Evolutionary conservation across 2,797 vertebrate species (phyloP), one percentile per base, ranked within the genome.

Genomic region (Gymnopithys bicolor): DNA sequence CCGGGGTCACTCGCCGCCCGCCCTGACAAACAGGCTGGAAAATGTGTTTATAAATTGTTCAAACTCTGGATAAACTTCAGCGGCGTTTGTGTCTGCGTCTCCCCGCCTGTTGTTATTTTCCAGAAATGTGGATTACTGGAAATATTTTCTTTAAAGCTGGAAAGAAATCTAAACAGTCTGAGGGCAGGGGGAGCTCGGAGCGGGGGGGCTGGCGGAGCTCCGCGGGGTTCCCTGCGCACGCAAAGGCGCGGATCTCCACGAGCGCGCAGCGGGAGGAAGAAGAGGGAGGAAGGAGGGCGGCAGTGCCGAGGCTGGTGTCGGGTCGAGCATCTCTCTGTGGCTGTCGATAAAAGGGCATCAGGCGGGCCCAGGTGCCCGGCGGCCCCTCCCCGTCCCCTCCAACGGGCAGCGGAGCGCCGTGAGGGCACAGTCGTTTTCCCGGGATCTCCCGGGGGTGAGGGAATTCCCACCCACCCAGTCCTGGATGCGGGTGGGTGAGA

Each of bases 101-200:
- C 79, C 81, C 87, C 41, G 88, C 79, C 28, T 94, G 94, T 95
- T 96, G 95, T 97, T 97, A 96, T 95, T 97, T 96, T 96, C 95
- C 96, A 96, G 96, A 95, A 95, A 95, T 92, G 90, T 86, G 95
- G 96, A 96, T 97, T 97, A 96, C 95, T 95, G 97, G 93, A 96
- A 97, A 95, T 95, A 96, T 94, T 93, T 96, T 94, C 94, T 95
- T 96, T 97, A 89, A 93, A 96, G 86, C 89, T 45, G 71, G 77
- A 93, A 73, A 45, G 78, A 91, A 96, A 96, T 95, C 93, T 92
- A 96, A 96, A 97, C 93, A 96, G 84, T 91, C 74, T 71, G 91
- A 74, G 70, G 66, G 55, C 84, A 69, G 78, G 75, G 67, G 84
- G 84, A 63, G 45, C 60, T 43, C 30, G 73, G 41, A 27, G 19